These are phyloP conservation scores for Dufourea novaeangliae DNA, from an alignment of 1,140 invertebrate genomes.

Conservation along the genomic window DNA sequence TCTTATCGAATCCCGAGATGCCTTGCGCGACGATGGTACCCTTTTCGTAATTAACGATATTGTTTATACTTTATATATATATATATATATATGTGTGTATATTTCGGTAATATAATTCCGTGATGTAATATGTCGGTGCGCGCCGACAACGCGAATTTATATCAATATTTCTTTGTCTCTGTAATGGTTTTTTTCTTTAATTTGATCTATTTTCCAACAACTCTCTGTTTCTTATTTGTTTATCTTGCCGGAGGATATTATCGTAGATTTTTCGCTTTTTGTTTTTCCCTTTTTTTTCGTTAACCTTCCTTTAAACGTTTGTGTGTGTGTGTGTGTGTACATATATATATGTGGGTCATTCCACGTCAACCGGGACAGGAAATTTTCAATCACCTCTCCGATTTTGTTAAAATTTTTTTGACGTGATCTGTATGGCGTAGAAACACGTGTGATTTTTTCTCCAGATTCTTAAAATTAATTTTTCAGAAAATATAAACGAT, in stretches of 20 bases:
- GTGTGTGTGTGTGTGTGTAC: slow-evolving; percentile 37
- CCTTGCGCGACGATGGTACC: slow-evolving; percentile 59
- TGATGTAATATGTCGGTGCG: slow-evolving; percentile 45
- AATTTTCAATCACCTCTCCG: no score
- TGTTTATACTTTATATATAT: slow-evolving; percentile 42
- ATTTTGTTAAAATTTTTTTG: no score
- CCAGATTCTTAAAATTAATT: no score
- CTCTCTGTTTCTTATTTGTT: neutral
- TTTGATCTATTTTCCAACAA: neutral
- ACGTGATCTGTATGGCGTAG: no score
- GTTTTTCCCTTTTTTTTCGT: neutral
- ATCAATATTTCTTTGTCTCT: neutral
- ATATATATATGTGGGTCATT: slow-evolving; percentile 33
- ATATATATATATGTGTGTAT: slow-evolving; percentile 18
- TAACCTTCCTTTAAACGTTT: slow-evolving; percentile 47
- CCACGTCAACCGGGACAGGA: no score
- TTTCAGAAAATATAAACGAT: no score
- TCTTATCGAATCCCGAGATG: slow-evolving; percentile 41
- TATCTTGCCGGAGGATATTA: slow-evolving; percentile 77
- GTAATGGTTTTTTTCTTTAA: neutral
- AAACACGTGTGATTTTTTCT: no score
- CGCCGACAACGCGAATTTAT: slow-evolving; percentile 46
- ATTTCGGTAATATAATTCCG: slow-evolving; percentile 42
- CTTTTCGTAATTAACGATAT: slow-evolving; percentile 67
- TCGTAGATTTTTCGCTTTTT: slow-evolving; percentile 48